Percentiles rank a stretch among this genome's conserved stretches.
Conservation (phyloP, 92 coral and sea anemone genomes). For the Actinostola sp. region DNA sequence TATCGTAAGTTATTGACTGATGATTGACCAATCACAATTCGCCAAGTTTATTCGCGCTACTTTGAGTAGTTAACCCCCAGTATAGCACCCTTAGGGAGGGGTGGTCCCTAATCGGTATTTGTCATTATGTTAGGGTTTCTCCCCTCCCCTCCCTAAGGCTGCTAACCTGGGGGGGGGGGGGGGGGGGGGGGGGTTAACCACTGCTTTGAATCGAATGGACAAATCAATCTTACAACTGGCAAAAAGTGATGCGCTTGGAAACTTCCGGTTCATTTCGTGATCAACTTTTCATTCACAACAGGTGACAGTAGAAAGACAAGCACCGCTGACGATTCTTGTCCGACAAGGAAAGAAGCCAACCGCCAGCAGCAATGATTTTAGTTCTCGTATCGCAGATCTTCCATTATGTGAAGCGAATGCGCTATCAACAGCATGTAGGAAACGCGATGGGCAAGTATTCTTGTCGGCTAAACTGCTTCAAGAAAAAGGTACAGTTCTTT, state of each 20-base stretch:
- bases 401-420: neutral
- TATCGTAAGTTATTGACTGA: no score
- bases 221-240: neutral
- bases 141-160: no score
- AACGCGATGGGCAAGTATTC: slow-evolving; percentile 2
- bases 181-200: no score
- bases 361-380: slow-evolving; percentile 3
- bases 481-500: slow-evolving; percentile 14
- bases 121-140: no score
- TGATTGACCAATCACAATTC: no score
- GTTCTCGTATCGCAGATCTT: neutral
- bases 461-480: slow-evolving; percentile 18
- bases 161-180: no score
- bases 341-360: slow-evolving; percentile 12
- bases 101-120: no score
- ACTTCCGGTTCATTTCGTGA: neutral
- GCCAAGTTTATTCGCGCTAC: no score
- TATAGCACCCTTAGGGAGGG: no score
- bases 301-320: neutral
- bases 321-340: slow-evolving; percentile 1
- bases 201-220: no score
- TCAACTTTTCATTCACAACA: neutral
- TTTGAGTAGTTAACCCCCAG: no score
- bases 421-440: slow-evolving; percentile 19
- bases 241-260: neutral